Evolutionary conservation across 2,797 vertebrate genomes (phyloP).

Genomic region (Arctocebus calabarensis): DNA sequence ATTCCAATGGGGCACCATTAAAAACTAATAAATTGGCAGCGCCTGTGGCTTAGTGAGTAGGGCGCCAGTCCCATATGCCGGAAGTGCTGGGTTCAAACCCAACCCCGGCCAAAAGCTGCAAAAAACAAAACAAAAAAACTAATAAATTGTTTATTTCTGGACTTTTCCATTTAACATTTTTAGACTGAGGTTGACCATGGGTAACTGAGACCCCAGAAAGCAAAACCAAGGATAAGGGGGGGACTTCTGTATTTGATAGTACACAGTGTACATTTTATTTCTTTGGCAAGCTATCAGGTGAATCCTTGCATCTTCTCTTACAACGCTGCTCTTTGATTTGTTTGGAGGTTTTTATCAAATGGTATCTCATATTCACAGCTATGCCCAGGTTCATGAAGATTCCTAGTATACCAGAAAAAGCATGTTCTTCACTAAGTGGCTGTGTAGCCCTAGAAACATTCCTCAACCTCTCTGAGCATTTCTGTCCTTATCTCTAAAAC

Average conservation of each 20-base stretch:
- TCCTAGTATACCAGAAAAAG: not conserved
- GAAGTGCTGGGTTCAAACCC: no score
- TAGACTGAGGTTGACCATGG: not conserved
- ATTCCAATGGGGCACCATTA: not conserved
- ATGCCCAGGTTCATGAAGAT: not conserved
- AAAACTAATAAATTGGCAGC: not conserved
- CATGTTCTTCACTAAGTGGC: not conserved
- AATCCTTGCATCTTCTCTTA: not conserved
- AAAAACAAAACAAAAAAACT: no score
- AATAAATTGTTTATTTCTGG: not conserved
- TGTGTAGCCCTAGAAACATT: not conserved
- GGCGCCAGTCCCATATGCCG: no score
- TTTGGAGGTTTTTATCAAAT: not conserved
- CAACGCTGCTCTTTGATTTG: not conserved
- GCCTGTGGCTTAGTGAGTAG: no score
- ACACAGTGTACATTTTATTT: not conserved
- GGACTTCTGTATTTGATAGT: not conserved
- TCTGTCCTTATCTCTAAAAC: not conserved
- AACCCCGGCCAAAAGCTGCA: no score
- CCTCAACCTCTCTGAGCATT: slow-evolving; percentile 1
- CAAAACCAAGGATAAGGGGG: not conserved
- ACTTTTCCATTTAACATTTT: not conserved
- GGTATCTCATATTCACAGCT: not conserved
- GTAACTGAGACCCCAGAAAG: not conserved
- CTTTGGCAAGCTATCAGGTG: not conserved